Evolutionary conservation across 1,140 invertebrate species (phyloP).

Genomic region (Bombus waltoni): DNA sequence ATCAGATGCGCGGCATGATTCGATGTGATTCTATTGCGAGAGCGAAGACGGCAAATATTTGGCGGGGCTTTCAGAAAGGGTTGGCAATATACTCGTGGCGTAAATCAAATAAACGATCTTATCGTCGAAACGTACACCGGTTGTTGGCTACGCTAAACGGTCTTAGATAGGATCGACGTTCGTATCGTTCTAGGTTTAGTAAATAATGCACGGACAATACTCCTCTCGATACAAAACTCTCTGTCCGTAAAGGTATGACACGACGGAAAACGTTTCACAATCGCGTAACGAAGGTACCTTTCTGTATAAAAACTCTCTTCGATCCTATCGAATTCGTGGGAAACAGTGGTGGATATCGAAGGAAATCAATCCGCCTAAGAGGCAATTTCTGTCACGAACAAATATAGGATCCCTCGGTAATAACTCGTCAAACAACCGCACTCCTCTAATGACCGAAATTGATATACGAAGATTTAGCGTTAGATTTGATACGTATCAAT

Average conservation of each 20-base stretch:
- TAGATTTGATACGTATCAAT: not conserved
- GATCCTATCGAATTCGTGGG: conserved; percentile 26
- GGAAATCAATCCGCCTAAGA: conserved; percentile 25
- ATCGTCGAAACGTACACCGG: conserved; percentile 28
- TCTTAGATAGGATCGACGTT: conserved; percentile 21
- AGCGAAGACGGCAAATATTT: conserved; percentile 51
- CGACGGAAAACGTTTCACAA: not conserved
- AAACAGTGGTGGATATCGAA: not conserved
- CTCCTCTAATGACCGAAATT: not conserved
- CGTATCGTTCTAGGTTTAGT: conserved; percentile 19
- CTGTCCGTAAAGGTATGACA: not conserved
- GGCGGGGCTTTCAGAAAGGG: conserved; percentile 23
- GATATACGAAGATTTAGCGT: not conserved
- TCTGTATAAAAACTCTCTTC: not conserved
- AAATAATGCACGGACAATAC: conserved; percentile 28
- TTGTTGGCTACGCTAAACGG: conserved; percentile 30
- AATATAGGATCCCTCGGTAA: not conserved
- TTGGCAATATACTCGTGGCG: conserved; percentile 30
- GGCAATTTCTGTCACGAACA: conserved; percentile 26
- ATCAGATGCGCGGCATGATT: conserved; percentile 20
- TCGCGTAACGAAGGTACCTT: not conserved
- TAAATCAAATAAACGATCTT: conserved; percentile 52
- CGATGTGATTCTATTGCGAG: conserved; percentile 34
- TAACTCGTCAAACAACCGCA: not conserved
- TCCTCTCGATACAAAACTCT: not conserved